Conservation (phyloP, 1,140 invertebrate genomes). For the Drosophila mayri region DNA sequence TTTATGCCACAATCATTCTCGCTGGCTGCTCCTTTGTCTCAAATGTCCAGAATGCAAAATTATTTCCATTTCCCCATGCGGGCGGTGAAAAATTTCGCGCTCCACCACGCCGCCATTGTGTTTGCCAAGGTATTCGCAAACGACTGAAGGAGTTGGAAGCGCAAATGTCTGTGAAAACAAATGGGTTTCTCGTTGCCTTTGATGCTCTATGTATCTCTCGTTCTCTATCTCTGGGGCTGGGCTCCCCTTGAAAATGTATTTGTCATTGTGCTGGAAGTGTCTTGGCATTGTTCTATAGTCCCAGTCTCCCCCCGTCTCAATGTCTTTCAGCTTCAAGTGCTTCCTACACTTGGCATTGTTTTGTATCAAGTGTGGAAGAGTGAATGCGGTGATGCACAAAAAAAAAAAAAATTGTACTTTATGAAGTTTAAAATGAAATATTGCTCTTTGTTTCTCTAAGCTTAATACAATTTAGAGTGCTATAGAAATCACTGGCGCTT, state of each 20-base stretch:
- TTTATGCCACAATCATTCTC: constrained; percentile 11
- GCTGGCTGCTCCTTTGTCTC: constrained; percentile 16
- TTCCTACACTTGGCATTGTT: constrained; percentile 63
- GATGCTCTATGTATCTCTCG: constrained; percentile 41
- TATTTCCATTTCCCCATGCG: constrained; percentile 42
- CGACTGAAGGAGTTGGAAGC: constrained; percentile 31
- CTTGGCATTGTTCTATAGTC: constrained; percentile 58
- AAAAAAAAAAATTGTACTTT: constrained; percentile 6
- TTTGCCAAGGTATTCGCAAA: constrained; percentile 24
- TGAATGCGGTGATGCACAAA: constrained; percentile 26
- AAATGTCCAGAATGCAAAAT: constrained; percentile 39
- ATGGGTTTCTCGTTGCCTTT: constrained; percentile 84
- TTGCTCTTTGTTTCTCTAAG: neutral
- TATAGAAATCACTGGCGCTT: neutral
- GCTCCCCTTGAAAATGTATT: constrained; percentile 86
- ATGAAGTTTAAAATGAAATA: neutral
- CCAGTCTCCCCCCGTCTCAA: constrained; percentile 4
- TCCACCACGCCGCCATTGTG: constrained; percentile 37
- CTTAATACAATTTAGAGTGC: neutral
- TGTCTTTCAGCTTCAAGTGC: constrained; percentile 49
- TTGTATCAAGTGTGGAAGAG: constrained; percentile 50
- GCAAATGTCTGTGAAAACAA: constrained; percentile 60
- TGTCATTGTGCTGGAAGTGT: constrained; percentile 86
- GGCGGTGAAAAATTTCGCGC: constrained; percentile 31
- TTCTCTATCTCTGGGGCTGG: neutral